Evolutionary conservation across 2,888 invertebrate species (phyloP).

Genomic region (Melieria omissa): DNA sequence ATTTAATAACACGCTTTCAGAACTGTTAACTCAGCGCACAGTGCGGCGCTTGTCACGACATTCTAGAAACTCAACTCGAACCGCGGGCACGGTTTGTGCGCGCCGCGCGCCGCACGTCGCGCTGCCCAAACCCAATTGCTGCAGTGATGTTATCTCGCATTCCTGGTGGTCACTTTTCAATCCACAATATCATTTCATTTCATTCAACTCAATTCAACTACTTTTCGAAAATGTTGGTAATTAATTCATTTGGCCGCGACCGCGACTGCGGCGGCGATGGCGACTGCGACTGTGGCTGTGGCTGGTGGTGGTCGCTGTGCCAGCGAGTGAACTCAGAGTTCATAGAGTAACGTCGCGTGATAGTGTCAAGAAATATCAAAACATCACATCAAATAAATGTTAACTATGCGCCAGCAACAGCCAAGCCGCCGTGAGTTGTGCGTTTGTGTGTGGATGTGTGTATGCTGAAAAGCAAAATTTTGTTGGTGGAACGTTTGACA

Average conservation of each 20-base stretch:
- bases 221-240: slow-evolving; percentile 56
- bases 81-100: neutral
- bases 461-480: slow-evolving; percentile 1
- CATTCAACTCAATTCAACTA: slow-evolving; percentile 31
- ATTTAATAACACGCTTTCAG: slow-evolving; percentile 59
- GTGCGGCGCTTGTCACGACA: slow-evolving; percentile 62
- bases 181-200: slow-evolving; percentile 60
- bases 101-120: neutral
- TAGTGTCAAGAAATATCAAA: slow-evolving; percentile 67
- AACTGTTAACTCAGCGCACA: slow-evolving; percentile 54
- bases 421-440: neutral
- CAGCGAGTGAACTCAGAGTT: slow-evolving; percentile 32
- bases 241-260: slow-evolving; percentile 57
- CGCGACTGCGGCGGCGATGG: slow-evolving; percentile 22
- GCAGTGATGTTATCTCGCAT: slow-evolving; percentile 56
- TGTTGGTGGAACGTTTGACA: slow-evolving; percentile 21
- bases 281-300: slow-evolving; percentile 48
- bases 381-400: slow-evolving; percentile 67
- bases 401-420: slow-evolving; percentile 49
- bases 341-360: slow-evolving; percentile 58
- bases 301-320: slow-evolving; percentile 16
- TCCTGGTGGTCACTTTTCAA: slow-evolving; percentile 63
- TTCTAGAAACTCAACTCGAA: slow-evolving; percentile 34
- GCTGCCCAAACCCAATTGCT: slow-evolving; percentile 13
- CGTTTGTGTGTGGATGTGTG: neutral